Evolutionary conservation across 2,888 invertebrate genomes (phyloP).

Genomic region (Stomorhina lunata): DNA sequence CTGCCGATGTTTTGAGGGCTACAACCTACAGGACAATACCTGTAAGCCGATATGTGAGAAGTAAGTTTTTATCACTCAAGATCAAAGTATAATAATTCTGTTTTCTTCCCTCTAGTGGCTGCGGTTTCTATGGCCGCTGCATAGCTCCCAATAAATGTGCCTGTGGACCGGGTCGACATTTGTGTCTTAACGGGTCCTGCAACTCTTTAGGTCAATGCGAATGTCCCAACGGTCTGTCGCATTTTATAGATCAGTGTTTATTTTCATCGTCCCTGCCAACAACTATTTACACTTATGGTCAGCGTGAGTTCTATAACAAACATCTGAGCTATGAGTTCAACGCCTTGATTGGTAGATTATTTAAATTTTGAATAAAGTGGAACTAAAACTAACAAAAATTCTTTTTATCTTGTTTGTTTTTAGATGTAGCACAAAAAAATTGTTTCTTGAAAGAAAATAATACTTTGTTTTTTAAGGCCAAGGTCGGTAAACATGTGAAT

Average conservation of each 20-base stretch:
- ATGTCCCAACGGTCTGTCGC: constrained; percentile 70
- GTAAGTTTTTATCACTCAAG: constrained; percentile 67
- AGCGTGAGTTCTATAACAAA: constrained; percentile 67
- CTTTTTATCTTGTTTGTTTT: not conserved
- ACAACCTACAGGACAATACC: constrained; percentile 73
- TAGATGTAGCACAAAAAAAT: too few relatives aligned
- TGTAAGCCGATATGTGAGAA: constrained; percentile 77
- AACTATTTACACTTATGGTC: constrained; percentile 66
- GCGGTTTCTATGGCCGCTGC: constrained; percentile 75
- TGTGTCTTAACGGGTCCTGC: constrained; percentile 72
- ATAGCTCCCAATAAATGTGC: constrained; percentile 76
- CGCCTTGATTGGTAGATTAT: constrained; percentile 72
- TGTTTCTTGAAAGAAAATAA: not conserved
- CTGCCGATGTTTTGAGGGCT: constrained; percentile 83
- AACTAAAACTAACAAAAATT: not conserved
- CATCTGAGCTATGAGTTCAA: constrained; percentile 73
- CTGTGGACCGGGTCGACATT: constrained; percentile 74
- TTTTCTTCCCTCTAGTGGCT: constrained; percentile 69
- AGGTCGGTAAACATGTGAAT: not conserved
- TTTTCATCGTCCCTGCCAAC: constrained; percentile 58
- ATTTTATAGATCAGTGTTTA: constrained; percentile 74
- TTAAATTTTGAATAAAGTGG: constrained; percentile 62
- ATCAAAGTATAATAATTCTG: not conserved
- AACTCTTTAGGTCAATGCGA: constrained; percentile 71
- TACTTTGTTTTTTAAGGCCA: constrained; percentile 6